Percentiles rank a stretch among this genome's conserved stretches.
Conservation (phyloP, 1,140 invertebrate genomes). For the Heliconius hermathena region DNA sequence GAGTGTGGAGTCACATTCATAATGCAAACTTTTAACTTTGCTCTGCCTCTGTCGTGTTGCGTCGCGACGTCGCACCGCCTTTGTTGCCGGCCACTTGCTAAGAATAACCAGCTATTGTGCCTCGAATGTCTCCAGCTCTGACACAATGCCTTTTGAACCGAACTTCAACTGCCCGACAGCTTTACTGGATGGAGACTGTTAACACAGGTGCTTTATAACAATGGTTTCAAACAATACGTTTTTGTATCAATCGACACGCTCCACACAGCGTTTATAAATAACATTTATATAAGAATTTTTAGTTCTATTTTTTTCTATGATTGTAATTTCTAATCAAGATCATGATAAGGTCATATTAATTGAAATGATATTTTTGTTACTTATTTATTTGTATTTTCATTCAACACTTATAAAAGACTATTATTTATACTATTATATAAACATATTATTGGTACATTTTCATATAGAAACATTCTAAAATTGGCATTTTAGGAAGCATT, state of each 20-base stretch:
- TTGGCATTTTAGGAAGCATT: background rate
- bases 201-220: slow-evolving; percentile 24
- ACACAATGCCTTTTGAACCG: slow-evolving; percentile 30
- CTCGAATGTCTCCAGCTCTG: slow-evolving; percentile 25
- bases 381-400: too few relatives aligned
- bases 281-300: too few relatives aligned
- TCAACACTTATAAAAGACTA: too few relatives aligned
- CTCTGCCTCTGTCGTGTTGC: slow-evolving; percentile 18
- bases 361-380: too few relatives aligned
- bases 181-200: slow-evolving; percentile 22
- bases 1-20: slow-evolving; percentile 18
- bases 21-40: slow-evolving; percentile 29
- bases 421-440: background rate
- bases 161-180: slow-evolving; percentile 34
- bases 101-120: slow-evolving; percentile 35
- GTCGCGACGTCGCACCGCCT: slow-evolving; percentile 27
- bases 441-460: too few relatives aligned
- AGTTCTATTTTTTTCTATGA: too few relatives aligned
- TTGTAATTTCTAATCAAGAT: too few relatives aligned
- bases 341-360: too few relatives aligned
- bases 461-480: background rate
- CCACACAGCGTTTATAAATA: background rate
- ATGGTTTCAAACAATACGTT: slow-evolving; percentile 14
- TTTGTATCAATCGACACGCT: slow-evolving; percentile 3
- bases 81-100: slow-evolving; percentile 34